Evolutionary conservation across 2,888 invertebrate genomes (phyloP).

Genomic region (Anoplius nigerrimus): DNA sequence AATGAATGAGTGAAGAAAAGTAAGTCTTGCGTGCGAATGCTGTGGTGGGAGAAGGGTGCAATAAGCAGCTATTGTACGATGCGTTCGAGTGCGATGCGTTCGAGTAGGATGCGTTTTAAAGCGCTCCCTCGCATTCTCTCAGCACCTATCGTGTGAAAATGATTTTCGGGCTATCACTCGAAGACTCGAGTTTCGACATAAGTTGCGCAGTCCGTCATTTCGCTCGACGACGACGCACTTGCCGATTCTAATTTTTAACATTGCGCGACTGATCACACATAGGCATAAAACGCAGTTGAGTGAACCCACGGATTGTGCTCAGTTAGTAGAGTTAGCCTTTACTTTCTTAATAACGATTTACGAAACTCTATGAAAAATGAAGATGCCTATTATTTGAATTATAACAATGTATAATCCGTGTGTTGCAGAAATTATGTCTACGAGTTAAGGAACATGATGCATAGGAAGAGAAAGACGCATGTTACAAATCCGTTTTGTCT

Average conservation of each 20-base stretch:
- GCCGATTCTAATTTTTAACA: slow-evolving; percentile 33
- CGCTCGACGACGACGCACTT: slow-evolving; percentile 1
- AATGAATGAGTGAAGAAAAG: too few species aligned
- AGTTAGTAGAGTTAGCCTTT: slow-evolving; percentile 53
- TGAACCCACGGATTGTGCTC: slow-evolving; percentile 55
- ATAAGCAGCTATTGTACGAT: too few species aligned
- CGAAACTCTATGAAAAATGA: slow-evolving; percentile 56
- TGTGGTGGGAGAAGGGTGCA: too few species aligned
- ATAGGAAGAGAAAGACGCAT: slow-evolving; percentile 30
- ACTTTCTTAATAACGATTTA: slow-evolving; percentile 64
- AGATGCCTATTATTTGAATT: slow-evolving; percentile 67
- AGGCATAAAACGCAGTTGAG: slow-evolving; percentile 35
- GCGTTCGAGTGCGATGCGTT: too few species aligned
- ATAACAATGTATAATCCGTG: slow-evolving; percentile 65
- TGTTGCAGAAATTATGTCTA: slow-evolving; percentile 48
- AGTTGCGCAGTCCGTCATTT: slow-evolving; percentile 30
- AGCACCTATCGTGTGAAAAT: slow-evolving; percentile 29
- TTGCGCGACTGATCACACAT: slow-evolving; percentile 37
- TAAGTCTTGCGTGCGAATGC: too few species aligned
- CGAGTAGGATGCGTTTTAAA: too few species aligned
- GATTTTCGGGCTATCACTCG: slow-evolving; percentile 38
- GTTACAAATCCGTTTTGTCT: slow-evolving; percentile 53
- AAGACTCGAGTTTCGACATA: slow-evolving; percentile 37
- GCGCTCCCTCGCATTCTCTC: slow-evolving; percentile 12
- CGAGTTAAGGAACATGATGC: slow-evolving; percentile 15